phyloP scores from a whole-genome alignment of 2,797 vertebrate species.

The Centroberyx gerrardi region DNA sequence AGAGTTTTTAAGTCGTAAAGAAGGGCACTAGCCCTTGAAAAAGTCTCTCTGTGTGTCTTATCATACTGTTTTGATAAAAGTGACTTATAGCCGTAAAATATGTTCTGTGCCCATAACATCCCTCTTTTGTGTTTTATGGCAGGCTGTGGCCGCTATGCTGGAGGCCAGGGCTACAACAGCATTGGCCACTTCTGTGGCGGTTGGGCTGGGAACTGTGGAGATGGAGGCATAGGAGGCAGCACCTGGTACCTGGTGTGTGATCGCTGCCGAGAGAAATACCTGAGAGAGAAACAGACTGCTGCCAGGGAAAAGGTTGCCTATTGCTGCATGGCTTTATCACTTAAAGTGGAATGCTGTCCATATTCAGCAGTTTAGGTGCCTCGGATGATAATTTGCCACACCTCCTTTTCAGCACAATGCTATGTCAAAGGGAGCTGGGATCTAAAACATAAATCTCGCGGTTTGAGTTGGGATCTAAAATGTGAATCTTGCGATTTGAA shows the following conservation, averaged over 20 bases:
- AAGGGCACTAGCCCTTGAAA: not conserved
- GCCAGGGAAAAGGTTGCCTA: conserved; percentile 94
- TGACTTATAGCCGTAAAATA: not conserved
- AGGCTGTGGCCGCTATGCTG: conserved; percentile 99
- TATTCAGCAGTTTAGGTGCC: too few relatives aligned
- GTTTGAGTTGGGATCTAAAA: too few relatives aligned
- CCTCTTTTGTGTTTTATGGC: conserved; percentile 5
- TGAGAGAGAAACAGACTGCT: conserved; percentile 97
- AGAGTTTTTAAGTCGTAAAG: not conserved
- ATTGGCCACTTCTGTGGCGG: conserved; percentile 99
- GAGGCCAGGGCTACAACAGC: conserved; percentile 98
- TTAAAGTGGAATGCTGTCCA: not conserved
- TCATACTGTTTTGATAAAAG: not conserved
- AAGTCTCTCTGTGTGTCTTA: not conserved
- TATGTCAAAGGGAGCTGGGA: too few relatives aligned
- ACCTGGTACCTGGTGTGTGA: conserved; percentile 99
- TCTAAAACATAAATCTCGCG: too few relatives aligned
- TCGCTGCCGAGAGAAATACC: conserved; percentile 97
- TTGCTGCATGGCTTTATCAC: not conserved
- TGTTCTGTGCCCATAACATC: not conserved
- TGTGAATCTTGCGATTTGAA: too few relatives aligned
- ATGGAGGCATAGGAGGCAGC: conserved; percentile 98
- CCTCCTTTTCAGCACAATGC: too few relatives aligned
- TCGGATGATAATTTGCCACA: too few relatives aligned
- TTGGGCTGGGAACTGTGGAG: conserved; percentile 99